phyloP scores from a whole-genome alignment of 2,888 invertebrate species.

The Orthosia gothica region DNA sequence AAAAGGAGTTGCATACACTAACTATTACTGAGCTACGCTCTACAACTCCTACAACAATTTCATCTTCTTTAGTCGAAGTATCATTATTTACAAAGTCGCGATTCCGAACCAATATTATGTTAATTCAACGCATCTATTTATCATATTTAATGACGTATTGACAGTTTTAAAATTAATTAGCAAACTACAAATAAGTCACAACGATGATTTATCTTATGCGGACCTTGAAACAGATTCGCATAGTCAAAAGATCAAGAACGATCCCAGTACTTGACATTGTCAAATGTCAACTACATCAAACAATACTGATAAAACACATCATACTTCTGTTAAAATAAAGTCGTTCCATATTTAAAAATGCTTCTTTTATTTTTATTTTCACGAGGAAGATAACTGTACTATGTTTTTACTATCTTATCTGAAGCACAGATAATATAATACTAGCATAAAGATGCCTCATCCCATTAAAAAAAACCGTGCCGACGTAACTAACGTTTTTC shows the following conservation, averaged over 20 bases:
- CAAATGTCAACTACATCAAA: slow-evolving; percentile 22
- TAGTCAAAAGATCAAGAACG: slow-evolving; percentile 75
- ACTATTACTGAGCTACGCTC: neutral
- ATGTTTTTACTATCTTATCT: slow-evolving; percentile 16
- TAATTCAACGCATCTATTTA: slow-evolving; percentile 25
- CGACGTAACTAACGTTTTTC: no score
- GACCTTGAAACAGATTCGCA: slow-evolving; percentile 74
- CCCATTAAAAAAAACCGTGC: no score
- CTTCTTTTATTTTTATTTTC: slow-evolving; percentile 13
- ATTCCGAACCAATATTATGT: slow-evolving; percentile 1
- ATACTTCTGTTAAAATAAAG: neutral
- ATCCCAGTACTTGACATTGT: slow-evolving; percentile 60
- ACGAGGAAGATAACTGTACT: slow-evolving; percentile 2
- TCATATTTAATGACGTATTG: slow-evolving; percentile 29
- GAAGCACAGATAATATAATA: neutral
- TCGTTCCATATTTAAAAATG: neutral
- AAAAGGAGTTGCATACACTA: neutral
- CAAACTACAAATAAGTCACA: slow-evolving; percentile 1
- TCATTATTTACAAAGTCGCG: no score
- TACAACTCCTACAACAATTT: neutral
- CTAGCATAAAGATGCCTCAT: no score
- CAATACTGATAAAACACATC: slow-evolving; percentile 45
- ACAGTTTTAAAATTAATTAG: slow-evolving; percentile 38
- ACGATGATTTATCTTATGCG: slow-evolving; percentile 44
- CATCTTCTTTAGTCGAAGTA: neutral